These are phyloP conservation scores for Nowickia ferox DNA, from an alignment of 2,888 invertebrate species.

Conservation along the genomic window DNA sequence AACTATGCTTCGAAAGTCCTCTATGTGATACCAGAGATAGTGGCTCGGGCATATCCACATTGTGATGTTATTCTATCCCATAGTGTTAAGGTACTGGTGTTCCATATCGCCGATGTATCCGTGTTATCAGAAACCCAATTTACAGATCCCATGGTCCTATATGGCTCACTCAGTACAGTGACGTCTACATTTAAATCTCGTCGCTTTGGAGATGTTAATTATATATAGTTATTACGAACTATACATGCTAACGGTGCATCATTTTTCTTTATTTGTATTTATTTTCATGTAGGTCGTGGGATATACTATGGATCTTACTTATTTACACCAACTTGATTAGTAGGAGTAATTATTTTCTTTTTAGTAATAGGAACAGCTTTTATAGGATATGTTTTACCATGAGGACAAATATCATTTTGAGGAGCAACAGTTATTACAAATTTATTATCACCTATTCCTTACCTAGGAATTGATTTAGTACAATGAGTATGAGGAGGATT, in stretches of 20 bases:
- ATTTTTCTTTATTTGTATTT: conserved; percentile 89
- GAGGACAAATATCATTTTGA: conserved; percentile 93
- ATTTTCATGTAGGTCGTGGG: conserved; percentile 88
- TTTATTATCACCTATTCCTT: conserved; percentile 88
- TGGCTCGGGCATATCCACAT: no score
- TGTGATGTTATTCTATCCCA: no score
- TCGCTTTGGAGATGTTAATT: conserved; percentile 78
- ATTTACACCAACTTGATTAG: conserved; percentile 86
- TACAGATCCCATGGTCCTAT: no score
- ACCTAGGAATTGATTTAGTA: conserved; percentile 86
- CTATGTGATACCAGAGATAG: no score
- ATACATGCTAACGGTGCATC: conserved; percentile 89
- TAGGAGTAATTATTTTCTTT: conserved; percentile 87
- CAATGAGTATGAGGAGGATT: conserved; percentile 91
- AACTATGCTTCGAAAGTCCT: no score
- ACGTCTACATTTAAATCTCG: no score
- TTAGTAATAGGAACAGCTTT: conserved; percentile 89
- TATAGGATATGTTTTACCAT: conserved; percentile 90
- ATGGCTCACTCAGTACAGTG: no score
- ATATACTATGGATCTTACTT: conserved; percentile 85
- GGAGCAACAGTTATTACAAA: conserved; percentile 92
- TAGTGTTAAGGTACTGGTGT: no score
- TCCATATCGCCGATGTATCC: no score
- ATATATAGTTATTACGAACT: conserved; percentile 64
- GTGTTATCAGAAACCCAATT: no score